A percentile compares a stretch with the other conserved stretches of the same genome.
Evolutionary conservation across 2,888 invertebrate species (phyloP).

Genomic region (Acronicta aceris): DNA sequence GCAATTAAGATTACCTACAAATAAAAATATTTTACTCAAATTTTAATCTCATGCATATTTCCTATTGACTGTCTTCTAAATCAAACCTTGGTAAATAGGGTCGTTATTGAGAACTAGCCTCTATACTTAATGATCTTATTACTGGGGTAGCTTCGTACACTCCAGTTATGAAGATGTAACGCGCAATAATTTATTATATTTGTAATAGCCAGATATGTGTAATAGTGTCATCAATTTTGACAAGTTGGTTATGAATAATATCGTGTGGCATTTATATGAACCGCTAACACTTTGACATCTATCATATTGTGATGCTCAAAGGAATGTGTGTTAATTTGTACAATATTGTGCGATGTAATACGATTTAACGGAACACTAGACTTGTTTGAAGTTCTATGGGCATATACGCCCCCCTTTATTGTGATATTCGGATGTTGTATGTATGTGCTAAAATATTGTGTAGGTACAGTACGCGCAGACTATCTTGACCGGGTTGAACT

Average conservation of each 20-base stretch:
- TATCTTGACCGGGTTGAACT: too few species aligned
- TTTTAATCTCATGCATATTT: too few species aligned
- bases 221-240: conserved; percentile 23
- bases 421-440: conserved; percentile 54
- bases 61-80: conserved; percentile 31
- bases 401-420: conserved; percentile 29
- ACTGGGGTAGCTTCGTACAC: conserved; percentile 41
- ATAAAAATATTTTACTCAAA: too few species aligned
- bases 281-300: conserved; percentile 5
- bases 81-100: conserved; percentile 16
- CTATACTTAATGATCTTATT: conserved; percentile 12
- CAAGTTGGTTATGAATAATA: not conserved
- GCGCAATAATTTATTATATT: conserved; percentile 31
- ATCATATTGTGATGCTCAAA: conserved; percentile 37
- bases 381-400: conserved; percentile 18
- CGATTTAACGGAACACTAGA: conserved; percentile 14
- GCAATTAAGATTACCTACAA: too few species aligned
- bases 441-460: conserved; percentile 41
- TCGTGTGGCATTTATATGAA: conserved; percentile 7
- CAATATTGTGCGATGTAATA: conserved; percentile 26
- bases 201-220: conserved; percentile 30
- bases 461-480: too few species aligned
- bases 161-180: conserved; percentile 29
- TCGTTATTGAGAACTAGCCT: conserved; percentile 25
- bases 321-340: conserved; percentile 21